phyloP scores from a whole-genome alignment of 2,888 invertebrate species.

The Cryptus armator region DNA sequence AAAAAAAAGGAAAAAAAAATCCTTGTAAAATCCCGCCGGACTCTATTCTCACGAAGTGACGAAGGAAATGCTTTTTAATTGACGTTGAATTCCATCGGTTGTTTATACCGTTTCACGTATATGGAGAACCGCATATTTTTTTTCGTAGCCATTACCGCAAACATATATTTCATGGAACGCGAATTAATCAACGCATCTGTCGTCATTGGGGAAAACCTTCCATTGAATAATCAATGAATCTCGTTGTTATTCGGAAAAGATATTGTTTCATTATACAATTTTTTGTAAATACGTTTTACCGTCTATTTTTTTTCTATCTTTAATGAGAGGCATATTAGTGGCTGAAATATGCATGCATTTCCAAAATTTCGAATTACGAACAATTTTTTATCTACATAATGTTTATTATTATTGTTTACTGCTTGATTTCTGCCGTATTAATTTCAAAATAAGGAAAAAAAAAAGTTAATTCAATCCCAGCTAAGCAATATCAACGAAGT shows the following conservation, averaged over 20 bases:
- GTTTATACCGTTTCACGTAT: constrained; percentile 2
- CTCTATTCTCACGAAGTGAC: constrained; percentile 5
- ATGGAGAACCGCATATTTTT: constrained; percentile 22
- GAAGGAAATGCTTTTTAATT: constrained; percentile 42
- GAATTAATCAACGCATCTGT: background rate
- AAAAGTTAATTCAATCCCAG: background rate
- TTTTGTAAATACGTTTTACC: background rate
- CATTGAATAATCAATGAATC: background rate
- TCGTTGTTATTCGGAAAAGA: background rate
- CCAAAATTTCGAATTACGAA: too few species aligned
- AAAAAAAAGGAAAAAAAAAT: constrained; percentile 3
- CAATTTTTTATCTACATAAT: too few species aligned
- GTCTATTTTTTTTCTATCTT: background rate
- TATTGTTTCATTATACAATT: background rate
- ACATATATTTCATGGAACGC: constrained; percentile 7
- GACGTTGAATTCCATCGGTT: constrained; percentile 34
- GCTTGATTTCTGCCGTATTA: background rate
- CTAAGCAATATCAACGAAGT: background rate
- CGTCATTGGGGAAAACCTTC: background rate
- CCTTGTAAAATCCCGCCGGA: background rate
- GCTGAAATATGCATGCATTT: background rate
- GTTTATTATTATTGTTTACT: background rate
- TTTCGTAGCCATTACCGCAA: background rate
- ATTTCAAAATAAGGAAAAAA: background rate
- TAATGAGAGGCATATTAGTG: background rate